Base-by-base conservation (phyloP, 2,113 vertebrate species). In the Campylomormyrus tamandua region DNA sequence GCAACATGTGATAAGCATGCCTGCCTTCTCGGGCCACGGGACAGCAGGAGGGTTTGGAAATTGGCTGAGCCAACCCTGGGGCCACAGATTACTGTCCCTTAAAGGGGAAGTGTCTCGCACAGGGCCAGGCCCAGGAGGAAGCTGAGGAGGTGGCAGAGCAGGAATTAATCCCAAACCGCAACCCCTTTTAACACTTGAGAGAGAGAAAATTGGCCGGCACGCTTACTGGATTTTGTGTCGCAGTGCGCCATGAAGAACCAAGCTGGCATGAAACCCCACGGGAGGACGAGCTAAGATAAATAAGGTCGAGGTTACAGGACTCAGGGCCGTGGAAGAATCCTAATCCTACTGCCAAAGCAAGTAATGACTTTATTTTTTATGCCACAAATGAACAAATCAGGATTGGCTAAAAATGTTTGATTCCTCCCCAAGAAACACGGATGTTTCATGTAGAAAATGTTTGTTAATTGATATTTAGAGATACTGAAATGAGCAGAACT, bases 1-100 rank as follows among this genome's bases (percentile, higher is more conserved):
- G 45, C 21, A 62, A 17, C 35, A 58, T 45, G 50, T 83, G 89
- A 58, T 90, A 87, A 91, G 91, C 66, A 45, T 66, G 48, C 52
- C n/a, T 89, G 91, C 90, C 89, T 89, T 89, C 87, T 90, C 91
- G 86, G 91, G 74, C 90, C 66, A 52, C 77, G 90, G 91, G 91
- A 91, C 89, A 92, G 93, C 92, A 92, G 92, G 91, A 83, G 87
- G 31, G 21, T 90, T 92, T 48, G 62, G 48, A 93, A 92, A 94
- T 94, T 92, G 91, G 90, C 88, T 88, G 89, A 91, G 87, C 86
- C 88, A 90, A 52, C 90, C 88, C 90, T 7, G 2, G 74, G 90
- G 90, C 45, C 46, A 39, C 5, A 42, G 58, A 90, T 87, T 86
- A 90, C 42, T 19, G 27, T 42, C 42, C 58, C 48, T 74, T 86